Evolutionary conservation across 2,113 vertebrate genomes (phyloP).

Genomic region (Sapajus apella): DNA sequence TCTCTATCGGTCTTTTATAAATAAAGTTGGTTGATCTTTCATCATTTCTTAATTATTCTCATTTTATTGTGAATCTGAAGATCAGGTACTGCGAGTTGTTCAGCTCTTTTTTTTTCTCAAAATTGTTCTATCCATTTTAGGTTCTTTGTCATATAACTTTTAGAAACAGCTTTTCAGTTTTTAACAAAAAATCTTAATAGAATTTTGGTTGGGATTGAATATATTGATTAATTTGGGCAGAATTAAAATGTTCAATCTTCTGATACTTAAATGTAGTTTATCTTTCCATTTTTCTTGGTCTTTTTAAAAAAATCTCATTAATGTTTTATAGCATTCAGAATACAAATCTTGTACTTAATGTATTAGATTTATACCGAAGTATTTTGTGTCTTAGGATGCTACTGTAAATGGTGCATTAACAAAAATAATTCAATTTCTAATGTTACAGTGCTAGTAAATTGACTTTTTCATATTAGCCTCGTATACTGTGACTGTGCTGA

Average conservation of each 20-base stretch:
- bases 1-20: neutral
- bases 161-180: neutral
- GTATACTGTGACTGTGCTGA: neutral
- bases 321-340: neutral
- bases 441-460: neutral
- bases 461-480: neutral
- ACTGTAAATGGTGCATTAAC: neutral
- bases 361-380: neutral
- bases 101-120: neutral
- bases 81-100: neutral
- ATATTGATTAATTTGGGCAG: neutral
- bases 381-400: neutral
- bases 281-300: neutral
- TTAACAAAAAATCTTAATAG: neutral
- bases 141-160: neutral
- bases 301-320: neutral
- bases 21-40: neutral
- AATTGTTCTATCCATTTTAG: neutral
- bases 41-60: neutral
- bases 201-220: conserved; percentile 6
- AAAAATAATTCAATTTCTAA: neutral
- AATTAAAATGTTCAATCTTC: neutral
- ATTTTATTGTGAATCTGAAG: conserved; percentile 17
- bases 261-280: neutral
- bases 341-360: neutral